Evolutionary conservation across 1,140 invertebrate species (phyloP).

Genomic region (Polyergus mexicanus): DNA sequence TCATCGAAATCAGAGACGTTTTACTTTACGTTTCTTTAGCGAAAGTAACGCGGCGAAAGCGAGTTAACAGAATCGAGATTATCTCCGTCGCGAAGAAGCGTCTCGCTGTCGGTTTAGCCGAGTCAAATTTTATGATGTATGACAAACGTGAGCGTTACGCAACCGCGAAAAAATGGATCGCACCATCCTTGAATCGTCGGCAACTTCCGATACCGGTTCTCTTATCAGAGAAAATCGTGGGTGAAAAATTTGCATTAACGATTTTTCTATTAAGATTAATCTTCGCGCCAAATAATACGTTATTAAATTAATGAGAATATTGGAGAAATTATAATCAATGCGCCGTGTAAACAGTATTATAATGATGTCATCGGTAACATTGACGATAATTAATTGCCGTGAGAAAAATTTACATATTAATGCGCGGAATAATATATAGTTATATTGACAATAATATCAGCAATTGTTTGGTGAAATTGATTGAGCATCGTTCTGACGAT

Average conservation of each 20-base stretch:
- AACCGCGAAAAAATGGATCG: constrained; percentile 35
- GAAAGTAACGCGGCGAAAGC: constrained; percentile 53
- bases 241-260: neutral
- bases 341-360: too few species aligned
- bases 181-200: constrained; percentile 9
- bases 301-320: neutral
- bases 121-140: neutral
- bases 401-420: neutral
- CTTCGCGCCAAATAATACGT: too few species aligned
- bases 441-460: neutral
- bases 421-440: neutral
- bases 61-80: constrained; percentile 22
- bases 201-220: constrained; percentile 29
- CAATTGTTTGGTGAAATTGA: neutral
- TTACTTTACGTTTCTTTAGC: neutral
- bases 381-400: too few species aligned
- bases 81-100: neutral
- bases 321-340: too few species aligned
- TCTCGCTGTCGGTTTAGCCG: neutral
- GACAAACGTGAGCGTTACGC: constrained; percentile 23
- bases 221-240: neutral
- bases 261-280: neutral
- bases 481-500: neutral
- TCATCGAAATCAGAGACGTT: constrained; percentile 25
- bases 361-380: too few species aligned